Conservation (phyloP, 2,113 vertebrate species). For the Onychorhynchus coronatus region DNA sequence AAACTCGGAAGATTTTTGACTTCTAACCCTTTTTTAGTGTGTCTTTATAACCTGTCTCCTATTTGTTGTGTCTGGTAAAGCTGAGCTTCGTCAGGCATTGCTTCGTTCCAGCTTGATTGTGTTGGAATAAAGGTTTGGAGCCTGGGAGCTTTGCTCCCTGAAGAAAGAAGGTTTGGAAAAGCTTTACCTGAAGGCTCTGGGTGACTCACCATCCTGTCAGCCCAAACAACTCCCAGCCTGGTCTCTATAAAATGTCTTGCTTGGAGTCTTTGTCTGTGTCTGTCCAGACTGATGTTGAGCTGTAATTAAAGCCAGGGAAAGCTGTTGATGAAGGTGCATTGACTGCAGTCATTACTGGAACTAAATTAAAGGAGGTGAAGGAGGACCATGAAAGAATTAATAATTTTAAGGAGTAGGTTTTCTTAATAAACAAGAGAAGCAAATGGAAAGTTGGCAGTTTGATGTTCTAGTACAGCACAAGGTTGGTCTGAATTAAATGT, state of each 20-base stretch:
- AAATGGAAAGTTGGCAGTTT: not conserved
- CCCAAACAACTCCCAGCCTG: not conserved
- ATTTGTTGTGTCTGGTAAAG: not conserved
- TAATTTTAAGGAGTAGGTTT: not conserved
- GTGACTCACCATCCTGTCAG: not conserved
- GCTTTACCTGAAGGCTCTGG: not conserved
- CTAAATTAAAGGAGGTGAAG: slow-evolving; percentile 8
- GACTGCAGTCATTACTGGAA: not conserved
- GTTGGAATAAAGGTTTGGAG: not conserved
- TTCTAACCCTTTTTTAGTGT: not conserved
- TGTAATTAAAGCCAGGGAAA: slow-evolving; percentile 16
- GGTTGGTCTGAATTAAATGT: not conserved
- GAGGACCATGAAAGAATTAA: not conserved
- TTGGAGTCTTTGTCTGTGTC: not conserved
- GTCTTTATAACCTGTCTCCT: not conserved
- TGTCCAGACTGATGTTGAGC: not conserved
- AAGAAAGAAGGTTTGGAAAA: not conserved
- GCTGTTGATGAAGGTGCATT: not conserved
- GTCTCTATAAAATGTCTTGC: not conserved
- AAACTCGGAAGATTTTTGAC: not conserved
- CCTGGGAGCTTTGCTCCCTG: not conserved
- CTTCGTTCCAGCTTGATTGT: not conserved
- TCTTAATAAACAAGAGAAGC: not conserved
- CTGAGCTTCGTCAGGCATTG: not conserved
- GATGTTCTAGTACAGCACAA: not conserved